A percentile compares a stretch with the other conserved stretches of the same genome.
These are phyloP conservation scores for Amphiprion ocellaris DNA, from an alignment of 2,113 vertebrate species.

Conservation along the genomic window DNA sequence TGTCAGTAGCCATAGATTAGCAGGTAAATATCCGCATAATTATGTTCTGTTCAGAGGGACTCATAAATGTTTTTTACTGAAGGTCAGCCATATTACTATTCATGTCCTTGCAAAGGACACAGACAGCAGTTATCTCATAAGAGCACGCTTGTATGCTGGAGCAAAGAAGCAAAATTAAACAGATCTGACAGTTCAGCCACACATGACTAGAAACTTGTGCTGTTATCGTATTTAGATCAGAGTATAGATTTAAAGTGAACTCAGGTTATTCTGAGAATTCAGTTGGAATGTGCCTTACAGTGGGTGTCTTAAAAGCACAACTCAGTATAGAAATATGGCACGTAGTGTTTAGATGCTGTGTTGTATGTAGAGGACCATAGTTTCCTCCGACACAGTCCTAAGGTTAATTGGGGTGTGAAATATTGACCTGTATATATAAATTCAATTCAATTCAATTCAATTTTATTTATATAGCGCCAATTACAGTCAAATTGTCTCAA, in stretches of 20 bases:
- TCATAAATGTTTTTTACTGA: background rate
- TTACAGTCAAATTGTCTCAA: no score
- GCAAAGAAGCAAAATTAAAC: constrained; percentile 61
- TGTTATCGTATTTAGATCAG: constrained; percentile 36
- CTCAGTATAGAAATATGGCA: background rate
- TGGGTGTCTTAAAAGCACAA: background rate
- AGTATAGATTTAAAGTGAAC: background rate
- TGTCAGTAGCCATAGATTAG: background rate
- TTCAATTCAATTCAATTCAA: no score
- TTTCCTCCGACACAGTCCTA: constrained; percentile 37
- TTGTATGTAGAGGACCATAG: background rate
- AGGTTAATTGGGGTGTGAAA: constrained; percentile 39
- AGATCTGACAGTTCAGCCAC: constrained; percentile 52
- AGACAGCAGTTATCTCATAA: constrained; percentile 41
- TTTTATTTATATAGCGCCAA: no score
- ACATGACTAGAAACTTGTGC: constrained; percentile 28
- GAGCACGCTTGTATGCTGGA: constrained; percentile 36
- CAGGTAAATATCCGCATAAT: background rate
- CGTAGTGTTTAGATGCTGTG: background rate
- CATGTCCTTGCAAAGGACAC: constrained; percentile 44
- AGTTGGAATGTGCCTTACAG: background rate
- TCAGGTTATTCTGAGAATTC: background rate
- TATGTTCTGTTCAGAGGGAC: background rate
- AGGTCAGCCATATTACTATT: constrained; percentile 35
- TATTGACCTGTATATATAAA: constrained; percentile 11